These are phyloP conservation scores for Melanostoma scalare DNA, from an alignment of 2,888 invertebrate genomes.

Conservation along the genomic window DNA sequence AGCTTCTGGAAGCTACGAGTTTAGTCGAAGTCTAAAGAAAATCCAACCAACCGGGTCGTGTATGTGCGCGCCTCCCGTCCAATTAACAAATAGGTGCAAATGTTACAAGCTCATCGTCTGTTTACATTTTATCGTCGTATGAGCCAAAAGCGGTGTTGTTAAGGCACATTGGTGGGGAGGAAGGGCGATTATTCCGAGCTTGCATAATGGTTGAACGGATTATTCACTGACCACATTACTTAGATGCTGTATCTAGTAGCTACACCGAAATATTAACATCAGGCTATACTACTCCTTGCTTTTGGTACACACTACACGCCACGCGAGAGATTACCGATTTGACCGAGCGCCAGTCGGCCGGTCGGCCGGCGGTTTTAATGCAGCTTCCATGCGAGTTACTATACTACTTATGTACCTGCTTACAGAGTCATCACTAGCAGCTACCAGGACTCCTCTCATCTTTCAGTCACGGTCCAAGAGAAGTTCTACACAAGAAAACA, in stretches of 20 bases:
- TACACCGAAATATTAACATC: slow-evolving; percentile 32
- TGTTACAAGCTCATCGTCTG: slow-evolving; percentile 63
- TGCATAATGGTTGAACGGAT: slow-evolving; percentile 21
- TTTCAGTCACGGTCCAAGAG: slow-evolving; percentile 28
- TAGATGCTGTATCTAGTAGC: slow-evolving; percentile 23
- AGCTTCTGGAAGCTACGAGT: background rate
- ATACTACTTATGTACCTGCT: background rate
- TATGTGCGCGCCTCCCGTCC: slow-evolving; percentile 42
- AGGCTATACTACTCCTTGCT: slow-evolving; percentile 33
- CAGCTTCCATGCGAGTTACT: slow-evolving; percentile 21
- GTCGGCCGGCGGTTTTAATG: slow-evolving; percentile 24
- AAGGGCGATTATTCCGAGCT: background rate
- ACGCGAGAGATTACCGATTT: slow-evolving; percentile 39
- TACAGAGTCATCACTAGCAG: background rate
- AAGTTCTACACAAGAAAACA: background rate
- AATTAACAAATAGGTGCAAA: slow-evolving; percentile 75
- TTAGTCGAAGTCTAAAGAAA: slow-evolving; percentile 6
- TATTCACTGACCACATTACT: slow-evolving; percentile 37
- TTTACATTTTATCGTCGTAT: slow-evolving; percentile 50
- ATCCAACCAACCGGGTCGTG: background rate
- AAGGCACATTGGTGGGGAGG: slow-evolving; percentile 1
- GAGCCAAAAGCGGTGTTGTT: slow-evolving; percentile 21
- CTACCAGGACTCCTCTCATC: slow-evolving; percentile 1
- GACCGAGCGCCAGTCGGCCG: background rate
- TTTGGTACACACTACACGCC: background rate